These are phyloP conservation scores for Acleris laterana DNA, from an alignment of 2,888 invertebrate genomes.

Conservation along the genomic window DNA sequence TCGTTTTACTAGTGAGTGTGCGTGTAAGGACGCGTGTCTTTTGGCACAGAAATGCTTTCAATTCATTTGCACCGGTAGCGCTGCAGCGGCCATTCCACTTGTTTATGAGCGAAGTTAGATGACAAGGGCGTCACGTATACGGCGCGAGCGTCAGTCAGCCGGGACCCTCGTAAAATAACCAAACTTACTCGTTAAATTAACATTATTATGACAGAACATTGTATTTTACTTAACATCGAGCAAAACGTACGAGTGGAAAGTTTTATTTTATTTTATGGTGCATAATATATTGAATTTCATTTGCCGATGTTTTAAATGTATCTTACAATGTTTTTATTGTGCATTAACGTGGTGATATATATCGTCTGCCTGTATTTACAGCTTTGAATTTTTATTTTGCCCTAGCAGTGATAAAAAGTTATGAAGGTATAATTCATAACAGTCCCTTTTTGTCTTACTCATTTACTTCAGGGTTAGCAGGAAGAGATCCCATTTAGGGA, in stretches of 20 bases:
- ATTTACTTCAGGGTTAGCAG: too few species aligned
- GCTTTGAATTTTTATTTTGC: too few species aligned
- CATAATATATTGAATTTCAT: neutral
- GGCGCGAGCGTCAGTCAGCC: slow-evolving; percentile 37
- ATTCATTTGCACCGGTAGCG: slow-evolving; percentile 55
- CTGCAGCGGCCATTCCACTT: slow-evolving; percentile 46
- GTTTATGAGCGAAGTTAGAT: slow-evolving; percentile 66
- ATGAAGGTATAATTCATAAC: too few species aligned
- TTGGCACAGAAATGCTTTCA: slow-evolving; percentile 42
- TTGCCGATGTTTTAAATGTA: neutral
- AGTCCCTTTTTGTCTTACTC: too few species aligned
- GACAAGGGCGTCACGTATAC: slow-evolving; percentile 51
- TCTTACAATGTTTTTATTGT: neutral
- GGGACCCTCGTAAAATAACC: slow-evolving; percentile 51
- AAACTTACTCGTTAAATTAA: slow-evolving; percentile 51
- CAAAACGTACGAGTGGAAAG: slow-evolving; percentile 11
- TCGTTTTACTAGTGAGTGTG: slow-evolving; percentile 11
- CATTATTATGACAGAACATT: slow-evolving; percentile 52
- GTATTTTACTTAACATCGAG: slow-evolving; percentile 37
- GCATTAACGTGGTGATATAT: too few species aligned
- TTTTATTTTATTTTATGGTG: slow-evolving; percentile 22
- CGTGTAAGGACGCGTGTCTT: slow-evolving; percentile 31
- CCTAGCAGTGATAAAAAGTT: too few species aligned
- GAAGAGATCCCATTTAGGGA: too few species aligned
- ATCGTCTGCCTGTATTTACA: too few species aligned